Conservation (phyloP, 1,140 invertebrate species). For the Ridgeia piscesae region DNA sequence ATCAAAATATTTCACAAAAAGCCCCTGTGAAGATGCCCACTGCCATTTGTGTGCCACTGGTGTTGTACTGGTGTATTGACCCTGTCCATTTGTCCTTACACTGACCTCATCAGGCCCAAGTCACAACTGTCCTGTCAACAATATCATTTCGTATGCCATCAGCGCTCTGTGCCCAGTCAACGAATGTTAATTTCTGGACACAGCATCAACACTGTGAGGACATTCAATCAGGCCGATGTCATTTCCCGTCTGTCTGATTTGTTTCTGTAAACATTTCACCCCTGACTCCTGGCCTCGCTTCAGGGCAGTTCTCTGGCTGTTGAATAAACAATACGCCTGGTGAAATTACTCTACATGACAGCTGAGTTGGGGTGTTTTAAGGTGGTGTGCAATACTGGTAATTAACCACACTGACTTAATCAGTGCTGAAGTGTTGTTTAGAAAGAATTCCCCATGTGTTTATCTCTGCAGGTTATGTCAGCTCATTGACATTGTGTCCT, state of each 20-base stretch:
- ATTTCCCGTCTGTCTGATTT: background rate
- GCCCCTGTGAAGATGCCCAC: background rate
- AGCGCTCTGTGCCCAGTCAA: background rate
- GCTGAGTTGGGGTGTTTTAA: background rate
- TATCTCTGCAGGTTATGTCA: background rate
- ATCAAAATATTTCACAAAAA: too few species aligned
- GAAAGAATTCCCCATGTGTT: background rate
- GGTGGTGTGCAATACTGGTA: background rate
- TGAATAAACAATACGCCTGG: background rate
- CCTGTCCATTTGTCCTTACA: background rate
- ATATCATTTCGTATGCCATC: background rate
- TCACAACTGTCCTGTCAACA: background rate
- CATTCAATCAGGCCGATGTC: background rate
- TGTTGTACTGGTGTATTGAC: background rate
- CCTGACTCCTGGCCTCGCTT: background rate
- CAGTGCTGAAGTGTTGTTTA: background rate
- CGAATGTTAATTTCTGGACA: background rate
- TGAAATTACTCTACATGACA: background rate
- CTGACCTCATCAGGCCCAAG: background rate
- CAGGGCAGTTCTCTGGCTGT: background rate
- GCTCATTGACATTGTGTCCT: background rate
- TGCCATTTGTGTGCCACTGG: background rate
- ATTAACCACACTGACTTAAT: background rate
- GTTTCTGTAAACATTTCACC: background rate
- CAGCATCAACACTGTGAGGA: background rate